These are phyloP conservation scores for Tipula lateralis DNA, from an alignment of 2,888 invertebrate species.

Conservation along the genomic window DNA sequence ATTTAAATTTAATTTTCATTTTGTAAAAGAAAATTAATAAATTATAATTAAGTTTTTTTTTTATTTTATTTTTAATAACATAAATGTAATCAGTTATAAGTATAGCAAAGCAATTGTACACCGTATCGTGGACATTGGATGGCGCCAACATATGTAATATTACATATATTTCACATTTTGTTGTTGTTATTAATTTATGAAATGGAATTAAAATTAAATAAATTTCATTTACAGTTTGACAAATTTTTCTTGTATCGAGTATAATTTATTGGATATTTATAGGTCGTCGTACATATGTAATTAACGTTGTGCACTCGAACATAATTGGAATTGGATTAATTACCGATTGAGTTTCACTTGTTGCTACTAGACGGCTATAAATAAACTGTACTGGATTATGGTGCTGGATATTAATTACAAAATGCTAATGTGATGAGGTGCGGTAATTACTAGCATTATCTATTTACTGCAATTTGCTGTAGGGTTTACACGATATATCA, in stretches of 20 bases:
- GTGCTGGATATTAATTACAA: not conserved
- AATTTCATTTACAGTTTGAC: slow-evolving; percentile 15
- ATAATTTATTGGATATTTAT: slow-evolving; percentile 1
- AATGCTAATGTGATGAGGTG: slow-evolving; percentile 24
- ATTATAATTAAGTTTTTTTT: not conserved
- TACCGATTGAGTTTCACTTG: not conserved
- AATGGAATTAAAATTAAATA: not conserved
- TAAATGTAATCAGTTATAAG: not conserved
- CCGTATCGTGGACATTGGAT: not conserved
- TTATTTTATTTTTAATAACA: not conserved
- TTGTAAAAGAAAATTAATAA: not conserved
- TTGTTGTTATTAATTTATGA: not conserved
- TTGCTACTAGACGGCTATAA: not conserved
- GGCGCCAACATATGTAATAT: not conserved
- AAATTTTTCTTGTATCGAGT: not conserved
- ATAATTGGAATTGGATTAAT: slow-evolving; percentile 11
- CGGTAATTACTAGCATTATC: not conserved
- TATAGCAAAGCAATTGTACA: not conserved
- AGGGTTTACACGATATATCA: not conserved
- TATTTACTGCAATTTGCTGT: not conserved
- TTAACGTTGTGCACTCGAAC: not conserved
- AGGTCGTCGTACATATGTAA: not conserved
- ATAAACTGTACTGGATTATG: not conserved
- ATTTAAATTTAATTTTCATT: not conserved
- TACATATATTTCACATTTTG: not conserved